A percentile compares a stretch with the other conserved stretches of the same genome.
These are phyloP conservation scores for Chloebia gouldiae DNA, from an alignment of 2,113 vertebrate genomes.

Conservation along the genomic window DNA sequence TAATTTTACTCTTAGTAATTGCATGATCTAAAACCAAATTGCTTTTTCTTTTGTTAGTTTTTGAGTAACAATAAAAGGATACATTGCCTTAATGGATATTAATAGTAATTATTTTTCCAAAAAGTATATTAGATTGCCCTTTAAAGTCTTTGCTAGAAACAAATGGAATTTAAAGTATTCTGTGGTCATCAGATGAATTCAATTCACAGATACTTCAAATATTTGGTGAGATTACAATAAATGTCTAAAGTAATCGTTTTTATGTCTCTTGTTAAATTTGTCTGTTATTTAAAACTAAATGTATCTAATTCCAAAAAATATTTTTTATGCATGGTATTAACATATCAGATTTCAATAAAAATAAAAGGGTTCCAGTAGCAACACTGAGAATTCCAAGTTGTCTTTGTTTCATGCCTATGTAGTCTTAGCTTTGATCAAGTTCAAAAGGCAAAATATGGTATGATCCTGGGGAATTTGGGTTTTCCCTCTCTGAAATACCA, in stretches of 20 bases:
- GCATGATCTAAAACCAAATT: not conserved
- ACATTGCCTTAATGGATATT: not conserved
- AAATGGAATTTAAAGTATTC: not conserved
- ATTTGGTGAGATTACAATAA: not conserved
- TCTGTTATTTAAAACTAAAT: not conserved
- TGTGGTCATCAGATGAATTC: not conserved
- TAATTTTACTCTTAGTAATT: conserved; percentile 7
- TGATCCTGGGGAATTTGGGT: not conserved
- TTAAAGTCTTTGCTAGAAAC: not conserved
- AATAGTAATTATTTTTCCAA: not conserved
- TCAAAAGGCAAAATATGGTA: not conserved
- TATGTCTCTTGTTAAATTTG: not conserved
- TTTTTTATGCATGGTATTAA: not conserved
- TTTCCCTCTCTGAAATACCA: not conserved
- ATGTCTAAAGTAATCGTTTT: not conserved
- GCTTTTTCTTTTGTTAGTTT: not conserved
- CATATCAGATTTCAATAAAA: not conserved
- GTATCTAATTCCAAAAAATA: not conserved
- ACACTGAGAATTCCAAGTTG: not conserved
- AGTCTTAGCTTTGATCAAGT: not conserved
- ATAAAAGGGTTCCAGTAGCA: not conserved
- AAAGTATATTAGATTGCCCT: not conserved
- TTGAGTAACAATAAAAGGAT: not conserved
- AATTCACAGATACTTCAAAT: not conserved
- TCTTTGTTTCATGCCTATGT: not conserved